These are phyloP conservation scores for Mesoligia furuncula DNA, from an alignment of 2,888 invertebrate species.

Conservation along the genomic window DNA sequence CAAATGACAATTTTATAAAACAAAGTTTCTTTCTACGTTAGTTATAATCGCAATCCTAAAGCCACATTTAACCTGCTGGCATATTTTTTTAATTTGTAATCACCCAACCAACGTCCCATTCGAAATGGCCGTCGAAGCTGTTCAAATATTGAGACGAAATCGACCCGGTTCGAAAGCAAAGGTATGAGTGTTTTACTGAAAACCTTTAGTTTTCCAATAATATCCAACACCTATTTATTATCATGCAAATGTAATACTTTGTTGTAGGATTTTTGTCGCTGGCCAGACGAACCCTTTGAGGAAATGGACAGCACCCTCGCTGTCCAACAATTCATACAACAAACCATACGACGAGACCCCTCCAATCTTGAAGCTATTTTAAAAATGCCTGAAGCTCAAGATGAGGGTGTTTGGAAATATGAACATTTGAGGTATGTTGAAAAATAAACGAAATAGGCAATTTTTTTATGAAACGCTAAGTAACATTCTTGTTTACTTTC, in stretches of 20 bases:
- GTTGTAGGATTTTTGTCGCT: slow-evolving; percentile 97
- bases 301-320: slow-evolving; percentile 99
- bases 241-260: neutral
- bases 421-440: slow-evolving; percentile 96
- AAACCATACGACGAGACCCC: slow-evolving; percentile 98
- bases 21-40: slow-evolving; percentile 3
- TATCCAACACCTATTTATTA: neutral
- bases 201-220: neutral
- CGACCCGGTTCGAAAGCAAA: slow-evolving; percentile 97
- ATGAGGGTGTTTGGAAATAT: slow-evolving; percentile 99
- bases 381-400: slow-evolving; percentile 98
- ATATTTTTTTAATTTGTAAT: slow-evolving; percentile 4
- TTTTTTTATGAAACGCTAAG: neutral
- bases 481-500: slow-evolving; percentile 39
- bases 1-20: slow-evolving; percentile 23
- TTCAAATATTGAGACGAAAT: slow-evolving; percentile 96
- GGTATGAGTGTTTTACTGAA: slow-evolving; percentile 83
- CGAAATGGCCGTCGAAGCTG: slow-evolving; percentile 94
- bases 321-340: slow-evolving; percentile 99
- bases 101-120: neutral
- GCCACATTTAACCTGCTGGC: neutral
- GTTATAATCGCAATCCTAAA: slow-evolving; percentile 4
- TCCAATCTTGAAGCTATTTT: slow-evolving; percentile 98
- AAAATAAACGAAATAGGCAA: neutral
- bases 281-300: slow-evolving; percentile 99